Conservation (phyloP, 2,797 vertebrate genomes). For the Enteromius argenteus region DNA sequence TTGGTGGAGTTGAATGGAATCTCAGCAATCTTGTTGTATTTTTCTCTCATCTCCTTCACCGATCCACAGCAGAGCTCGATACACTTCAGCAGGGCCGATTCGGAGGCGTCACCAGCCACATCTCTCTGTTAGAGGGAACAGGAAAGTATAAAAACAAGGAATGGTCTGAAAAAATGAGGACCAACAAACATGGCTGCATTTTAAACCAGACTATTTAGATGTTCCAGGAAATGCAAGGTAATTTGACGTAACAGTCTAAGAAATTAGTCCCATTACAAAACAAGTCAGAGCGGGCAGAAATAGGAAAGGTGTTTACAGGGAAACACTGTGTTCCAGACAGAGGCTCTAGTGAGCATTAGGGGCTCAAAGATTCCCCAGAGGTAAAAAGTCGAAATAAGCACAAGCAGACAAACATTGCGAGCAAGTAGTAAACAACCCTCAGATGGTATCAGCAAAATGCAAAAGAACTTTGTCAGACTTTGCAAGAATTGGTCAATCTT, state of each 20-base stretch:
- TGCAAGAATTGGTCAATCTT: not conserved
- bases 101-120: conserved; percentile 95
- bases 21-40: conserved; percentile 86
- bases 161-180: not conserved
- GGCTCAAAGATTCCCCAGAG: conserved; percentile 44
- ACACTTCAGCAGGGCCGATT: conserved; percentile 93
- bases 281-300: conserved; percentile 20
- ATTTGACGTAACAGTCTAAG: not conserved
- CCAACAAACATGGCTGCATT: not conserved
- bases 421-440: conserved; percentile 47
- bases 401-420: conserved; percentile 57
- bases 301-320: conserved; percentile 29
- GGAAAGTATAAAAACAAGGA: not conserved
- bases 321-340: not conserved
- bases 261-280: conserved; percentile 22
- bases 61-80: conserved; percentile 96
- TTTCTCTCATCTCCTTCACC: conserved; percentile 88
- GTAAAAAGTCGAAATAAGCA: conserved; percentile 42
- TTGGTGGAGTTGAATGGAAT: conserved; percentile 98
- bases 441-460: not conserved
- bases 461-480: conserved; percentile 2
- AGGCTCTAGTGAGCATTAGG: conserved; percentile 19
- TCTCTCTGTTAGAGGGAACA: conserved; percentile 79
- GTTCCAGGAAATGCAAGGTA: conserved; percentile 1
- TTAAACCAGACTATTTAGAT: not conserved